Base-by-base conservation (phyloP, 2,113 vertebrate genomes). In the Psilopsiagon aurifrons region DNA sequence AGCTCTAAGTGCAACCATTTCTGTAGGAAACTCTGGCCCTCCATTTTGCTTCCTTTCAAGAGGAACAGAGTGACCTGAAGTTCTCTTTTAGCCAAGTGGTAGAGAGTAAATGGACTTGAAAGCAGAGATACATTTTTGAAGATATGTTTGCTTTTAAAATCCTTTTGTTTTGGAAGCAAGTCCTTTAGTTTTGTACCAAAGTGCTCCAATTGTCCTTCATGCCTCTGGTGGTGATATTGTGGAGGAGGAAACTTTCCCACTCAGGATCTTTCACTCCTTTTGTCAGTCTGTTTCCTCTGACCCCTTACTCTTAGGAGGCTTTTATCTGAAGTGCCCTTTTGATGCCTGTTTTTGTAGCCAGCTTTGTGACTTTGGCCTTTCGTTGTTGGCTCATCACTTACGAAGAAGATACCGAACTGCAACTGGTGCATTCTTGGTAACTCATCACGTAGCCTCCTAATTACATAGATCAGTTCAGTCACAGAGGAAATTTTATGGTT, bases 261-360 rank as follows among this genome's bases (percentile, higher is more conserved):
- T 71, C 57, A 5, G 95, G 79, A 64, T 75, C 49, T 83, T 74
- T 83, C n/a, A 11, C 35, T 66, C 27, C 5, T 67, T 66, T 69
- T 95, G 43, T 68, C 83, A 68, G 27, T 24, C 68, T 78, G 17
- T 54, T 37, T 88, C 23, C 76, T 88, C 47, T 86, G 95, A 90
- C 59, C 60, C 59, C 54, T 80, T 90, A 76, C 70, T 90, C 62
- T 68, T 29, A 43, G 60, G 46, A 86, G 86, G 68, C 71, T 89
- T 89, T 79, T 64, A 81, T 86, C 80, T 86, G 73, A 81, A 95
- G 84, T 75, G 70, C 9, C 79, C 77, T 87, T 93, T 86, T 86
- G 91, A 82, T 91, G 69, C 78, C 52, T 75, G 4, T 4, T 5
- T 64, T 90, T 83, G 78, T 51, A 47, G 35, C 29, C 52, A 75